phyloP scores from a whole-genome alignment of 2,888 invertebrate species.

The Ligdia adustata region DNA sequence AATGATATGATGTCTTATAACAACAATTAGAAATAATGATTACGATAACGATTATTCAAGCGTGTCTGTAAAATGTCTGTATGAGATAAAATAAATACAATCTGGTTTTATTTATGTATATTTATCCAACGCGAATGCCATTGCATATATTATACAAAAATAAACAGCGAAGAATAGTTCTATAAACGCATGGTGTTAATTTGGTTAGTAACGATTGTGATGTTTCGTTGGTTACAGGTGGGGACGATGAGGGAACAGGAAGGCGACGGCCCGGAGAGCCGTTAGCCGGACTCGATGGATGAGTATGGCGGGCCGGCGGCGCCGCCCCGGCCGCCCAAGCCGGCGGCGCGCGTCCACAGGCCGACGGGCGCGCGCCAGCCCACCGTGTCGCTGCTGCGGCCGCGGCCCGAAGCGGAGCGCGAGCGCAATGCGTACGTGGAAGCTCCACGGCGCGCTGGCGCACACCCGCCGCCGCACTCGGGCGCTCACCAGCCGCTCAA shows the following conservation, averaged over 20 bases:
- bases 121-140: too few relatives aligned
- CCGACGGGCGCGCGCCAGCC: constrained; percentile 83
- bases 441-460: constrained; percentile 86
- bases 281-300: constrained; percentile 87
- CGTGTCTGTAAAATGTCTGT: too few relatives aligned
- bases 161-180: too few relatives aligned
- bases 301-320: constrained; percentile 91
- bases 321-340: constrained; percentile 90
- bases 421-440: constrained; percentile 97
- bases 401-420: constrained; percentile 94
- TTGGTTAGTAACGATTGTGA: constrained; percentile 10
- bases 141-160: too few relatives aligned
- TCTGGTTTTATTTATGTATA: too few relatives aligned
- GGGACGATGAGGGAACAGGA: constrained; percentile 86
- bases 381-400: constrained; percentile 83
- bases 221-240: constrained; percentile 71
- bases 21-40: too few relatives aligned
- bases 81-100: too few relatives aligned
- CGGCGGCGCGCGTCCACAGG: constrained; percentile 88
- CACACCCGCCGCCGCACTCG: constrained; percentile 68
- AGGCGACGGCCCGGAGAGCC: constrained; percentile 87
- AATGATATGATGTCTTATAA: too few relatives aligned
- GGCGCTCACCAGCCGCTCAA: constrained; percentile 83
- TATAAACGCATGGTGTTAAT: too few relatives aligned
- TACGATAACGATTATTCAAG: too few relatives aligned